Evolutionary conservation across 2,113 vertebrate genomes (phyloP).

Genomic region (Labeo rohita): DNA sequence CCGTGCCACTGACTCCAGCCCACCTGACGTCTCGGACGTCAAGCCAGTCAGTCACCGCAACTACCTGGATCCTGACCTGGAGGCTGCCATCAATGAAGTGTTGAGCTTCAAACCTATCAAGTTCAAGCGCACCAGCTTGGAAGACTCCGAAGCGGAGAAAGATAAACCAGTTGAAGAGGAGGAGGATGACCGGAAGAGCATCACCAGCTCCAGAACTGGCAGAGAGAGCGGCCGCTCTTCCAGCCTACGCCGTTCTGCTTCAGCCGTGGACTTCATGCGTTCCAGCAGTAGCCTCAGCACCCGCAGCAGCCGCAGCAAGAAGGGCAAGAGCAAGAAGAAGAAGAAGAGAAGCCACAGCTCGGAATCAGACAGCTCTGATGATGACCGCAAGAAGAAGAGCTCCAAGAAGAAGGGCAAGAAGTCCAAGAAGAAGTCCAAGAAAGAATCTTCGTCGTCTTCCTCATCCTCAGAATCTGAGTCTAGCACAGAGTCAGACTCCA

Average conservation of each 20-base stretch:
- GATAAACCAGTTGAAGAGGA: constrained; percentile 66
- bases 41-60: constrained; percentile 80
- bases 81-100: constrained; percentile 94
- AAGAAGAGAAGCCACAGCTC: constrained; percentile 71
- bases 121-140: constrained; percentile 82
- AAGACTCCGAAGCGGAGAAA: constrained; percentile 75
- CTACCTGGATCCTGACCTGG: constrained; percentile 93
- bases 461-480: constrained; percentile 70
- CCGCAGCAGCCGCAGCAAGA: constrained; percentile 66
- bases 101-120: constrained; percentile 87
- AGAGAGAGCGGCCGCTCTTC: constrained; percentile 55
- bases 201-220: constrained; percentile 58
- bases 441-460: constrained; percentile 72
- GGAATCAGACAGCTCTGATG: constrained; percentile 71
- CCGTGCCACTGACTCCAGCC: constrained; percentile 65
- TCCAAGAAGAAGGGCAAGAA: constrained; percentile 83
- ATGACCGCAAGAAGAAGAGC: constrained; percentile 72
- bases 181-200: constrained; percentile 71
- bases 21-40: constrained; percentile 61
- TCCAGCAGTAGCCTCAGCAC: constrained; percentile 68
- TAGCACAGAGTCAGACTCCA: constrained; percentile 76
- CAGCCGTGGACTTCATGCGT: constrained; percentile 80
- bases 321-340: constrained; percentile 68
- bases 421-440: constrained; percentile 86
- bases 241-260: constrained; percentile 83